These are phyloP conservation scores for Petrocephalus microphthalmus DNA, from an alignment of 2,113 vertebrate genomes.

Conservation along the genomic window DNA sequence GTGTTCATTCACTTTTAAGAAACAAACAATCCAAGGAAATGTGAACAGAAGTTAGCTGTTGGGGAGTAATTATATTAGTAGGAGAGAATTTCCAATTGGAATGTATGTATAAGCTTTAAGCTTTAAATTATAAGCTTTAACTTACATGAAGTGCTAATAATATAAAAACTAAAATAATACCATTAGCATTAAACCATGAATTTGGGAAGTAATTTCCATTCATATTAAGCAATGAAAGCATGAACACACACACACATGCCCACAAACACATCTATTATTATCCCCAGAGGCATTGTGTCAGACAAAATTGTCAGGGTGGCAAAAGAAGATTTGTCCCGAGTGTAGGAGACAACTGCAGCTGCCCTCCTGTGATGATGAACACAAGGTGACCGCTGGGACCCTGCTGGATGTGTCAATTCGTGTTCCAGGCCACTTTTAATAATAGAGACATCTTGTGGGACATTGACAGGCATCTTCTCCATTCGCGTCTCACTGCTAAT, in stretches of 20 bases:
- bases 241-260: background rate
- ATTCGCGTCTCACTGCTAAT: background rate
- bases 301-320: background rate
- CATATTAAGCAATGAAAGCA: background rate
- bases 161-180: background rate
- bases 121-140: background rate
- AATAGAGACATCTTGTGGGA: background rate
- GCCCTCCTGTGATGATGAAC: background rate
- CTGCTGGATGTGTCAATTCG: background rate
- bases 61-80: background rate
- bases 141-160: background rate
- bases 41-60: background rate
- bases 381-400: background rate
- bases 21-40: background rate
- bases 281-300: background rate
- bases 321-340: background rate
- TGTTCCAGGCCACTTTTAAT: background rate
- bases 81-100: background rate
- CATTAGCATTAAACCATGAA: background rate
- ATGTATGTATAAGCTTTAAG: background rate
- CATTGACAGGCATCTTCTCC: background rate
- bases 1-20: background rate
- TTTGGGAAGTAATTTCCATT: background rate
- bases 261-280: background rate
- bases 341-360: background rate